A percentile compares a stretch with the other conserved stretches of the same genome.
phyloP scores from a whole-genome alignment of 2,888 invertebrate genomes.

The Ennomos fuscantarius region DNA sequence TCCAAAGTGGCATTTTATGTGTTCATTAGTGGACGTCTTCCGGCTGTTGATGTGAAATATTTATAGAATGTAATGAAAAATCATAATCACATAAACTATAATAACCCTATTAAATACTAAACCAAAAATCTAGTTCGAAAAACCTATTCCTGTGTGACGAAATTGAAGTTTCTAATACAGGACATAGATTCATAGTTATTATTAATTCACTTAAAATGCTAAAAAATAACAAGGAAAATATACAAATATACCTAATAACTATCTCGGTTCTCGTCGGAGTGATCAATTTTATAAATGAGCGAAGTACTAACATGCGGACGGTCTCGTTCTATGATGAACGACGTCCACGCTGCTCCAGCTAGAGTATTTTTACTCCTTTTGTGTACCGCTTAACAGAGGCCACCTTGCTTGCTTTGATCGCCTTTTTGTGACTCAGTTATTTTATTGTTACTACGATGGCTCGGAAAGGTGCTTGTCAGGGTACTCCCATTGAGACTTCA shows the following conservation, averaged over 20 bases:
- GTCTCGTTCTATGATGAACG: slow-evolving; percentile 55
- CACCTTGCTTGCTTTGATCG: slow-evolving; percentile 61
- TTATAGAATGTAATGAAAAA: no score
- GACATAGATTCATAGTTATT: no score
- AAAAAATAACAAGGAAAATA: not conserved
- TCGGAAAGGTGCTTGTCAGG: slow-evolving; percentile 53
- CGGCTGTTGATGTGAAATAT: no score
- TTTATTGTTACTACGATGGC: slow-evolving; percentile 59
- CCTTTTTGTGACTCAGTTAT: slow-evolving; percentile 64
- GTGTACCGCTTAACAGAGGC: slow-evolving; percentile 54
- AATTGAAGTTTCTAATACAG: no score
- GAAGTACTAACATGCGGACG: slow-evolving; percentile 6
- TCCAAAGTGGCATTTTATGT: no score
- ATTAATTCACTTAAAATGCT: no score
- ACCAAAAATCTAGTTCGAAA: no score
- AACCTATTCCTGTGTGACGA: no score
- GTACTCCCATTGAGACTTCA: slow-evolving; percentile 52
- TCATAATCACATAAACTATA: no score
- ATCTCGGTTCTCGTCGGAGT: slow-evolving; percentile 6
- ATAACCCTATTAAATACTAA: no score
- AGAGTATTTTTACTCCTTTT: slow-evolving; percentile 58
- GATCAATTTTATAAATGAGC: slow-evolving; percentile 25
- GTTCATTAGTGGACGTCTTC: no score
- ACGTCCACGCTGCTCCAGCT: slow-evolving; percentile 49
- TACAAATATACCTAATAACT: slow-evolving; percentile 1